These are phyloP conservation scores for Xanthia togata DNA, from an alignment of 2,888 invertebrate genomes.

Conservation along the genomic window DNA sequence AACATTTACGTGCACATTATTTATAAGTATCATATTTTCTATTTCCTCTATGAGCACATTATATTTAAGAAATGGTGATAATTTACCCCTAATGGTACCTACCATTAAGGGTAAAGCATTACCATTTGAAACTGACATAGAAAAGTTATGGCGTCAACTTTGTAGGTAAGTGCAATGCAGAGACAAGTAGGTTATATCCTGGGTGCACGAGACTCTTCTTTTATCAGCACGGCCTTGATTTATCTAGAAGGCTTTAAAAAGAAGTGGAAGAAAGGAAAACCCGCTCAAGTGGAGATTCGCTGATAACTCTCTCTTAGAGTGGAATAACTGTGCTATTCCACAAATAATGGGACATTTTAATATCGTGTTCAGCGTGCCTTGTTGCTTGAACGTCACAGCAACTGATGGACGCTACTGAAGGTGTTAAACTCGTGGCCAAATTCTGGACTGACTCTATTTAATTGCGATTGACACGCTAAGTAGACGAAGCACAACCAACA, in stretches of 20 bases:
- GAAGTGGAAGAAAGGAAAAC: no score
- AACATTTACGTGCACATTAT: constrained; percentile 25
- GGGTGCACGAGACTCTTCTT: background rate
- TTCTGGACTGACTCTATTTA: no score
- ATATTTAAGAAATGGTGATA: constrained; percentile 8
- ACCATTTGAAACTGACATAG: background rate
- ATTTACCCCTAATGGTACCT: background rate
- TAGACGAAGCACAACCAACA: background rate
- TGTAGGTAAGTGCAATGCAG: background rate
- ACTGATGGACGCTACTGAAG: no score
- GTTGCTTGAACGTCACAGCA: no score
- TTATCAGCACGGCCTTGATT: background rate
- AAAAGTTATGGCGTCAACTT: background rate
- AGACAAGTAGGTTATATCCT: background rate
- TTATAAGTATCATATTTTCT: constrained; percentile 25
- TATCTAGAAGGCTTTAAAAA: background rate
- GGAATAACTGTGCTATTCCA: no score
- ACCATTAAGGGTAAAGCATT: constrained; percentile 1
- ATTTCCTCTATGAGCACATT: constrained; percentile 36
- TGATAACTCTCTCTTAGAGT: background rate
- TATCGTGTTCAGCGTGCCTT: no score
- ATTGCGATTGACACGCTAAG: no score
- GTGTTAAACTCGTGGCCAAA: no score
- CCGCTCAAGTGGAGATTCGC: background rate
- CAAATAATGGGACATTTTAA: no score